Conservation (phyloP, 2,888 invertebrate genomes). For the Meghimatium bilineatum region DNA sequence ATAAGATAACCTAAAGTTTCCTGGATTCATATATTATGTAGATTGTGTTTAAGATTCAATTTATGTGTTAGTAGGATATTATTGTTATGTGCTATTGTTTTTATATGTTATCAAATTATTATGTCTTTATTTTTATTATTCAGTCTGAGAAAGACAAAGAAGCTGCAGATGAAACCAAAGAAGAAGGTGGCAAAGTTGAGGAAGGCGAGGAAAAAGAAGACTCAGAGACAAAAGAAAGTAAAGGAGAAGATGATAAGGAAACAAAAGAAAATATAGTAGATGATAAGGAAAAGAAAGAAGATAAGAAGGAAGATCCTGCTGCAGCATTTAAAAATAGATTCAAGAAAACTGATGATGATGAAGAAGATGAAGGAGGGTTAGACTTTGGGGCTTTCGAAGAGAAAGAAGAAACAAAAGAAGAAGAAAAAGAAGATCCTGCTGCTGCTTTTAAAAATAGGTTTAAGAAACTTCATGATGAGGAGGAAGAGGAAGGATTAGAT, state of each 20-base stretch:
- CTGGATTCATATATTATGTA: too few species aligned
- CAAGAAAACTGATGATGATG: constrained; percentile 34
- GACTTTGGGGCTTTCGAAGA: constrained; percentile 48
- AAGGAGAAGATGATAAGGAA: not conserved
- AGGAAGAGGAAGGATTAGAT: constrained; percentile 10
- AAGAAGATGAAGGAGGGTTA: constrained; percentile 44
- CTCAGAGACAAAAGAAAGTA: not conserved
- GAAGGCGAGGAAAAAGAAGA: constrained; percentile 20
- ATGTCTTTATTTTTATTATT: constrained; percentile 1
- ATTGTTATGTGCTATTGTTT: too few species aligned
- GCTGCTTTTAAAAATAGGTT: constrained; percentile 41
- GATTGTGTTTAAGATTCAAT: too few species aligned
- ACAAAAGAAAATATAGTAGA: constrained; percentile 12
- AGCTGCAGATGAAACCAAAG: not conserved
- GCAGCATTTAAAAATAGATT: constrained; percentile 43
- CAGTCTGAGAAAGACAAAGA: constrained; percentile 18
- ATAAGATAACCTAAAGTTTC: too few species aligned
- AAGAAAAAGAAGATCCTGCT: constrained; percentile 43
- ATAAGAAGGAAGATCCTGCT: constrained; percentile 47
- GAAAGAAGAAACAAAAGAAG: constrained; percentile 36
- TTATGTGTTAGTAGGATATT: too few species aligned
- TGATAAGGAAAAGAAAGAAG: constrained; percentile 18
- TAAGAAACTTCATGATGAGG: constrained; percentile 26
- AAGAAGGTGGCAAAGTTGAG: not conserved
- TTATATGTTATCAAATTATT: too few species aligned